Evolutionary conservation across 2,113 vertebrate species (phyloP), one percentile per base, ranked within the genome.

Genomic region (Callaeas wilsoni): DNA sequence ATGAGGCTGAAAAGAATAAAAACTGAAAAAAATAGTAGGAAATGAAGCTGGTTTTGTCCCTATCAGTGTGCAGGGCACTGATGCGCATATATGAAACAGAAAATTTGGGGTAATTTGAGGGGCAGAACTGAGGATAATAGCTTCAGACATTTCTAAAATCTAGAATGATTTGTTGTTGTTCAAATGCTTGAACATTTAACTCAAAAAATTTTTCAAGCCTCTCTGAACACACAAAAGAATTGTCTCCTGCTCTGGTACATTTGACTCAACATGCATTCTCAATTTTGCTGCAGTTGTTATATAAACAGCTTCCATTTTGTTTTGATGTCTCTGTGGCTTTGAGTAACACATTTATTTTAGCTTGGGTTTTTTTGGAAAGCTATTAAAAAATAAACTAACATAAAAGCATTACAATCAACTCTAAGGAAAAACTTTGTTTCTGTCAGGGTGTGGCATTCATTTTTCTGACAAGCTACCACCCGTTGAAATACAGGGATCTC

Each of bases 241-340:
- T 89, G 73, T 91, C 30, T 94, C 84, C 60, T 92, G 85, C 90
- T 97, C 93, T 95, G 89, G 52, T 89, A 94, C 80, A 94, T 97
- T 96, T 89, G 83, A 87, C 64, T 95, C 65, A 95, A 97, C 91
- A 93, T 64, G 93, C 49, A 78, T 92, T 97, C 85, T 92, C 96
- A 94, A 93, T 95, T 97, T 96, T 95, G n/a, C 16, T 90, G 46
- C 71, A 65, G 78, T 77, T 93, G 85, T 97, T 95, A 81, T 33
- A 90, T 88, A 96, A 97, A 94, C 83, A 88, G 4, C 46, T 88
- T 95, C 85, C 75, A 85, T 91, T 94, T 90, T 95, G 86, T 94
- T 96, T 94, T 56, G 64, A 56, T 81, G 21, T 86, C 94, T 67
- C 90, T 89, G 50, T 84, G 76, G 80, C 56, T 93, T 96, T 96